These are phyloP conservation scores for Geodia barretti DNA, from an alignment of 37 sponge, comb jelly and placozoan species.

Conservation along the genomic window DNA sequence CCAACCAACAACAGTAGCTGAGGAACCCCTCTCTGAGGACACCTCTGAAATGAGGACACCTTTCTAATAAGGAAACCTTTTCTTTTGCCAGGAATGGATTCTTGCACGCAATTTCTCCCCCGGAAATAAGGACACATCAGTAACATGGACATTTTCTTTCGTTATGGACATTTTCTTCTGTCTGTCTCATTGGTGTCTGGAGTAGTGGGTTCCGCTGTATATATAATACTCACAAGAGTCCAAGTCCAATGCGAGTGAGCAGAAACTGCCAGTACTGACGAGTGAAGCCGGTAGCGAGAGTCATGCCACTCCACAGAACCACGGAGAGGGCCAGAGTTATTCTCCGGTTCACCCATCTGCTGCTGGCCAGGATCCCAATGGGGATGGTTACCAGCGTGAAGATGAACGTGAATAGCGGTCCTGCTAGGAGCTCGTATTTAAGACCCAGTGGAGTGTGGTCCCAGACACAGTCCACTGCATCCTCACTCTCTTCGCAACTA, in stretches of 20 bases:
- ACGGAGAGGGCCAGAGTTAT: conserved; percentile 36
- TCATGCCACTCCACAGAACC: conserved; percentile 75
- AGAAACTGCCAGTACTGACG: conserved; percentile 65
- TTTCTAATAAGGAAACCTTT: too few species aligned
- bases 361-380: conserved; percentile 65
- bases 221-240: conserved; percentile 70
- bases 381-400: conserved; percentile 71
- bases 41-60: too few species aligned
- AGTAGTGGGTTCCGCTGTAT: too few species aligned
- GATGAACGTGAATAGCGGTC: conserved; percentile 68
- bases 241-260: conserved; percentile 64
- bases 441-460: conserved; percentile 50
- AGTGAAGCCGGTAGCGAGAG: conserved; percentile 62
- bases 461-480: conserved; percentile 36
- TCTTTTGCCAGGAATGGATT: too few species aligned
- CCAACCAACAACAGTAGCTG: too few species aligned
- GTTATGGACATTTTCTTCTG: too few species aligned
- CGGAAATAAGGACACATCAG: too few species aligned
- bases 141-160: too few species aligned
- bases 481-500: not conserved
- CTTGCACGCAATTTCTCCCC: too few species aligned
- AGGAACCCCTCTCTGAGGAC: too few species aligned
- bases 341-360: conserved; percentile 31
- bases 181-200: too few species aligned
- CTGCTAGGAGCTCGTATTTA: conserved; percentile 75